Evolutionary conservation across 2,888 invertebrate genomes (phyloP), one percentile per base, ranked within the genome.

Genomic region (Calephelis perditalis): DNA sequence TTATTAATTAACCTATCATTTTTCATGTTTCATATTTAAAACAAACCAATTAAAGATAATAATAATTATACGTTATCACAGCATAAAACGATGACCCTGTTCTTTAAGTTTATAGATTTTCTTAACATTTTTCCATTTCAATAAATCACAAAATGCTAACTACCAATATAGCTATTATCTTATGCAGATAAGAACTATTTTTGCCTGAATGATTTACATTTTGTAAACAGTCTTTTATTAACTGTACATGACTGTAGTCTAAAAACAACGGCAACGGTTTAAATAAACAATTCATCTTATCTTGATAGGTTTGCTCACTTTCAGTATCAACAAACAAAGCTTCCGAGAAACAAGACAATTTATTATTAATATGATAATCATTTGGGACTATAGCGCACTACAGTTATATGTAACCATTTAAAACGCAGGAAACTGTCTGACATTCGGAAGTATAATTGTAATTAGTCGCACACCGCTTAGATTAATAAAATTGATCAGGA

Each of bases 301-400:
- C 88, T 84, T 84, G 87, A 86, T 84, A 84, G 78, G 84, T 88
- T 86, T 87, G 77, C 84, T 75, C 74, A 75, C 76, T 74, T 70
- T 73, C 73, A 74, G 71, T 68, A 72, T 75, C 76, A 72, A 77
- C 77, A 84, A 81, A 84, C 82, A 84, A 69, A 70, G 75, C 77
- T 81, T 83, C 81, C 73, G 71, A 81, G 81, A 83, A 81, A 70
- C 72, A 69, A 77, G 79, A 77, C 57, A 73, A 70, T 74, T 72
- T 75, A 72, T 74, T 73, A 77, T 75, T 73, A 81, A 79, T 78
- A 75, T 73, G 75, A 71, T 57, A 45, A 49, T 43, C 35, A 52
- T 36, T 52, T 36, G 35, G 52, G 52, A 26, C 36, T 35, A 7
- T 7, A 36, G 35, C 52, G 36, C 52, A 52, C 52, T 52, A 35